Conservation (phyloP, 2,888 invertebrate species). For the Girardia tigrina region DNA sequence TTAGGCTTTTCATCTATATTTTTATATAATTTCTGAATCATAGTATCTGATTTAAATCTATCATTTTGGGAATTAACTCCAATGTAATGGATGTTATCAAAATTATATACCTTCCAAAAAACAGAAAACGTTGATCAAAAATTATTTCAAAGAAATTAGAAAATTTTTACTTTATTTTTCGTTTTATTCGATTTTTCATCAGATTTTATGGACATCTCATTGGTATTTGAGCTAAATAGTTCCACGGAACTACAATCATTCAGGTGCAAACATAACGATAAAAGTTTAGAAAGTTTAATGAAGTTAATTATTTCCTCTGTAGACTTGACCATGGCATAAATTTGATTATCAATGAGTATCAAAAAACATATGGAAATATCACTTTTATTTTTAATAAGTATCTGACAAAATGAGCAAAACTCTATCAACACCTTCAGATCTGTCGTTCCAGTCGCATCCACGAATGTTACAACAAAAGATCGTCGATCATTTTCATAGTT, state of each 20-base stretch:
- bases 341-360: not conserved
- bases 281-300: constrained; percentile 2
- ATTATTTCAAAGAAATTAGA: not conserved
- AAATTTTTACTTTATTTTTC: not conserved
- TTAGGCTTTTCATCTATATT: not conserved
- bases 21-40: constrained; percentile 6
- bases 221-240: not conserved
- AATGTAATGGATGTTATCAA: constrained; percentile 19
- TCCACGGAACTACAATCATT: not conserved
- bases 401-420: constrained; percentile 13
- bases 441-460: not conserved
- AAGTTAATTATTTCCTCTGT: not conserved
- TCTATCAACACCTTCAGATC: constrained; percentile 7
- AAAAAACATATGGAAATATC: not conserved
- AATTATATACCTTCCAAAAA: not conserved
- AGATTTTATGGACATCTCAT: not conserved
- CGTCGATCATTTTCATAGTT: not conserved
- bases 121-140: not conserved
- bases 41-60: not conserved
- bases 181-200: not conserved
- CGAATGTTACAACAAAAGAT: not conserved
- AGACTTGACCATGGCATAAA: not conserved
- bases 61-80: not conserved
- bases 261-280: not conserved
- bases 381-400: not conserved